These are phyloP conservation scores for Ariolimax columbianus DNA, from an alignment of 2,888 invertebrate genomes.

Conservation along the genomic window DNA sequence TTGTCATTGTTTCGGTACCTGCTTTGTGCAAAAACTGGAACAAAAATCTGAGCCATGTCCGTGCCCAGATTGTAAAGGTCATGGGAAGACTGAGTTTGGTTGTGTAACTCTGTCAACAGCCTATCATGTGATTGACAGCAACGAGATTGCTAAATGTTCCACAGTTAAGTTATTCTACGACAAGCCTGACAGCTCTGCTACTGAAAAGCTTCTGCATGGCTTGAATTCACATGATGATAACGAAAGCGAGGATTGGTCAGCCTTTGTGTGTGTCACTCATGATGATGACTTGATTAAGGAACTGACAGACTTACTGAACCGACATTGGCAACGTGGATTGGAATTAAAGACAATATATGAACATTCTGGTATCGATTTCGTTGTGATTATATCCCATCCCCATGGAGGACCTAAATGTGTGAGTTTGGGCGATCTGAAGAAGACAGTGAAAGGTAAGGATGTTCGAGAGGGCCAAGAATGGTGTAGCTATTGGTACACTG, in stretches of 20 bases:
- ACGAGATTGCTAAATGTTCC: not conserved
- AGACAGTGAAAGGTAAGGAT: not conserved
- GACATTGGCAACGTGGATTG: not conserved
- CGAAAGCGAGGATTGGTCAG: not conserved
- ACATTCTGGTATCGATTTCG: not conserved
- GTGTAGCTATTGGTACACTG: slow-evolving; percentile 24
- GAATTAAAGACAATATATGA: not conserved
- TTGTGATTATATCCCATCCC: slow-evolving; percentile 32
- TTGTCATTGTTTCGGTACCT: not conserved
- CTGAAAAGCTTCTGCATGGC: not conserved
- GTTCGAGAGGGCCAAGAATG: slow-evolving; percentile 20
- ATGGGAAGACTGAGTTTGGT: not conserved
- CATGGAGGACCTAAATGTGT: slow-evolving; percentile 37
- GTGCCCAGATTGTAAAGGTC: not conserved
- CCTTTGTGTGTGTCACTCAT: slow-evolving; percentile 4
- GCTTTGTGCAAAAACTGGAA: not conserved
- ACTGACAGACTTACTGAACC: not conserved
- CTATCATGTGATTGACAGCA: not conserved
- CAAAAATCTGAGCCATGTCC: not conserved
- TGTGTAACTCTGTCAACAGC: slow-evolving; percentile 8
- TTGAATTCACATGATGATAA: not conserved
- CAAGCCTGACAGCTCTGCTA: not conserved
- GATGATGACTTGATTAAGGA: not conserved
- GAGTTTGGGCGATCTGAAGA: not conserved
- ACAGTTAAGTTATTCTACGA: not conserved